Evolutionary conservation across 2,888 invertebrate species (phyloP).

Genomic region (Prostheceraeus crozeri): DNA sequence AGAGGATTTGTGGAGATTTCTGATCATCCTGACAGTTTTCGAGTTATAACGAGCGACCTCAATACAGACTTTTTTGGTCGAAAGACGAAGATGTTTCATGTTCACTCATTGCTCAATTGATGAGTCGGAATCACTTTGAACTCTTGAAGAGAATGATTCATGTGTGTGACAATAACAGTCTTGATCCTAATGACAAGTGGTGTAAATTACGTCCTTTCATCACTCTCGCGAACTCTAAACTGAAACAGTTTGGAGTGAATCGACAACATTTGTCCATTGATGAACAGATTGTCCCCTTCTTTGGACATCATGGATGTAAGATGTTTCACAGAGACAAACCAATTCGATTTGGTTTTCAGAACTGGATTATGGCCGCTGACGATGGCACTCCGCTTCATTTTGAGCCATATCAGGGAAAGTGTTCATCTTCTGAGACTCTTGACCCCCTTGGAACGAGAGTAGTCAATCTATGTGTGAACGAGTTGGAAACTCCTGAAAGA

Average conservation of each 20-base stretch:
- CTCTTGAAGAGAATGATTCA: not conserved
- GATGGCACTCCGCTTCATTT: slow-evolving; percentile 17
- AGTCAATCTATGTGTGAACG: not conserved
- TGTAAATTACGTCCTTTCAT: slow-evolving; percentile 4
- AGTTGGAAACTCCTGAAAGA: slow-evolving; percentile 1
- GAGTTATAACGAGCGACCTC: not conserved
- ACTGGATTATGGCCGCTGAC: slow-evolving; percentile 9
- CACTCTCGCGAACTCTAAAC: not conserved
- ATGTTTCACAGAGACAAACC: slow-evolving; percentile 22
- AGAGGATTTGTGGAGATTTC: slow-evolving; percentile 10
- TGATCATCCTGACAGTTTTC: not conserved
- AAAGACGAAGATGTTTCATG: slow-evolving; percentile 17
- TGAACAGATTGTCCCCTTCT: not conserved
- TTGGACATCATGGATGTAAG: not conserved
- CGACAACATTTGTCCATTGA: slow-evolving; percentile 1
- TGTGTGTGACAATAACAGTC: slow-evolving; percentile 13
- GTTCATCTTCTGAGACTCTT: not conserved
- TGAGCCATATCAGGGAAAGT: not conserved
- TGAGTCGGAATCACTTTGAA: slow-evolving; percentile 1
- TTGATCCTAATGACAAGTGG: slow-evolving; percentile 11
- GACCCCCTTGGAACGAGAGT: not conserved
- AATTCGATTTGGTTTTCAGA: slow-evolving; percentile 15
- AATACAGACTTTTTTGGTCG: not conserved
- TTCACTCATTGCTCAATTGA: slow-evolving; percentile 6
- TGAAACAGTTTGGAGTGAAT: slow-evolving; percentile 25